Conservation (phyloP, 2,888 invertebrate species). For the Caenorhabditis wallacei region DNA sequence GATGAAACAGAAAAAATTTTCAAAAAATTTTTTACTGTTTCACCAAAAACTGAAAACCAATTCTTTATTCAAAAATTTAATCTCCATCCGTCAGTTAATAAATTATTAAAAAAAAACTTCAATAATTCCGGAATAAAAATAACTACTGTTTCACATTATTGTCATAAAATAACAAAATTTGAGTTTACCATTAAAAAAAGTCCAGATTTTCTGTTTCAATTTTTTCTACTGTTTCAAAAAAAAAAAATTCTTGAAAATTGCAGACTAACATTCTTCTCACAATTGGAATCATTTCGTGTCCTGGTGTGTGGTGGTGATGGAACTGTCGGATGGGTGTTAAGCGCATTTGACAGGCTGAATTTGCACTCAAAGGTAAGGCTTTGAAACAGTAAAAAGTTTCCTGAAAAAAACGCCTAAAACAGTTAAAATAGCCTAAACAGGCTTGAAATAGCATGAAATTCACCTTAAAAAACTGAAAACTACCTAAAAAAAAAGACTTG, state of each 20-base stretch:
- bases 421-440: too few relatives aligned
- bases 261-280: constrained; percentile 92
- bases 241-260: constrained; percentile 40
- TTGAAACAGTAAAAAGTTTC: too few relatives aligned
- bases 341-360: constrained; percentile 94
- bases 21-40: constrained; percentile 12
- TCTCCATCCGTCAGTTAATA: too few relatives aligned
- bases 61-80: too few relatives aligned
- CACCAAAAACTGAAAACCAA: too few relatives aligned
- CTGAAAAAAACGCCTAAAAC: not conserved
- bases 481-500: constrained; percentile 8
- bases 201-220: not conserved
- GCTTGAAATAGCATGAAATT: too few relatives aligned
- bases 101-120: too few relatives aligned
- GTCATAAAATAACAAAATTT: too few relatives aligned
- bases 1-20: not conserved
- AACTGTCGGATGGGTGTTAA: constrained; percentile 97
- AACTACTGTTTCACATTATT: too few relatives aligned
- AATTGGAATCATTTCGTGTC: constrained; percentile 96
- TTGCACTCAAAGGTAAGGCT: constrained; percentile 86
- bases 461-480: not conserved
- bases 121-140: too few relatives aligned
- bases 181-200: too few relatives aligned
- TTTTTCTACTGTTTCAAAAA: not conserved
- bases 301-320: constrained; percentile 98